Evolutionary conservation across 2,888 invertebrate species (phyloP), one percentile per base, ranked within the genome.

Genomic region (Xylocampa areola): DNA sequence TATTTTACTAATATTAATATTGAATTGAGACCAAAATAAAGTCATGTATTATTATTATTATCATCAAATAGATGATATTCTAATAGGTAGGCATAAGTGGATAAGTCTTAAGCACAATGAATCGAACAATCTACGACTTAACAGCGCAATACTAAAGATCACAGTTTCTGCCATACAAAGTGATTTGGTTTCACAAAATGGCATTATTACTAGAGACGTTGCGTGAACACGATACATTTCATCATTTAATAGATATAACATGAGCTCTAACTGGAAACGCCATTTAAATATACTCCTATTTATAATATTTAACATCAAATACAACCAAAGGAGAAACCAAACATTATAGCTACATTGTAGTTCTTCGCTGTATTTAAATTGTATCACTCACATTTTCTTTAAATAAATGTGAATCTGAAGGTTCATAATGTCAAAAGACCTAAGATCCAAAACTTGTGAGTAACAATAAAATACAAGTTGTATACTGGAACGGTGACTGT

Each of bases 351-450:
- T 79, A 76, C 63, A 72, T 65, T 77, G 67, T 76, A 82, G 68
- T 80, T 76, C 73, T 85, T 86, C 81, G 83, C 85, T 87, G 86
- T 82, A 84, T 83, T 77, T 61, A 73, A 67, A 73, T 77, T 77
- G 73, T 76, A 73, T 79, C 67, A 70, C 66, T 70, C 66, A 67
- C 71, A 77, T 77, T 72, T 54, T 53, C 62, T 67, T 70, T 66
- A 70, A 75, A 69, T 74, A 82, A 82, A 82, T 77, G 77, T 82
- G 82, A 81, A 77, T 82, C 81, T 77, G 83, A 86, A 86, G 84
- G 78, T 86, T 82, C 70, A 76, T 77, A 77, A 84, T 84, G 88
- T 90, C 89, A 91, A 90, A 87, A 90, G 90, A 90, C 89, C 80
- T 85, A 86, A 78, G 81, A 87, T 90, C 88, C 83, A 91, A 90